A percentile compares a stretch with the other conserved stretches of the same genome.
Evolutionary conservation across 1,140 invertebrate genomes (phyloP).

Genomic region (Pteromalus puparum): DNA sequence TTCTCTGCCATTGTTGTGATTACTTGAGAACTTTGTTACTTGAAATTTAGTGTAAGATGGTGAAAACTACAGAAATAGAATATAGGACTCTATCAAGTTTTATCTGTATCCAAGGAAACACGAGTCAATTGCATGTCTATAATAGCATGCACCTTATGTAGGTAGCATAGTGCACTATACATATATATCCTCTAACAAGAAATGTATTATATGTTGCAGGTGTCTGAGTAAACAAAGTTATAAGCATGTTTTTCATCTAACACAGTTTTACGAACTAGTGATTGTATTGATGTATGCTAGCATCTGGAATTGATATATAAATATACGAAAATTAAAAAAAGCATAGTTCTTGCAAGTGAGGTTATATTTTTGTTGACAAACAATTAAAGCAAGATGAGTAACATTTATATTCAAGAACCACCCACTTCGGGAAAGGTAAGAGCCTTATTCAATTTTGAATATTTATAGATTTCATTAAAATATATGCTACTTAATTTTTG

Average conservation of each 20-base stretch:
- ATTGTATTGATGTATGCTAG: background rate
- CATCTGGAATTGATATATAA: background rate
- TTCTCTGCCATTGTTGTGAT: slow-evolving; percentile 47
- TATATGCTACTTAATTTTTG: slow-evolving; percentile 19
- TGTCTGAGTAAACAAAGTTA: background rate
- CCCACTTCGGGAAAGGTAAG: slow-evolving; percentile 94
- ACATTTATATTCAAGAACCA: slow-evolving; percentile 98
- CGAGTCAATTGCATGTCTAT: slow-evolving; percentile 28
- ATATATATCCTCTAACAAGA: slow-evolving; percentile 5
- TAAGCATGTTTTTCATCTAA: background rate
- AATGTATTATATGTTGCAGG: slow-evolving; percentile 14
- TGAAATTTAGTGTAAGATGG: slow-evolving; percentile 26
- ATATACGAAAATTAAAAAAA: background rate
- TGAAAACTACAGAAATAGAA: slow-evolving; percentile 45
- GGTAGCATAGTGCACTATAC: slow-evolving; percentile 19
- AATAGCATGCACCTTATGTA: slow-evolving; percentile 17
- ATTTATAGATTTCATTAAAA: slow-evolving; percentile 31
- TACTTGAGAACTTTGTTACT: background rate
- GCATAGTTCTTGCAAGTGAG: background rate
- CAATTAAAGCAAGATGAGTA: slow-evolving; percentile 81
- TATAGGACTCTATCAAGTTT: slow-evolving; percentile 43
- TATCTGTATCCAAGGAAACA: slow-evolving; percentile 53
- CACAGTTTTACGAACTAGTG: background rate
- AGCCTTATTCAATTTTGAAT: slow-evolving; percentile 9
- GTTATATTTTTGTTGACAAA: slow-evolving; percentile 35